Evolutionary conservation across 2,888 invertebrate species (phyloP).

Genomic region (Galerucella calmariensis): DNA sequence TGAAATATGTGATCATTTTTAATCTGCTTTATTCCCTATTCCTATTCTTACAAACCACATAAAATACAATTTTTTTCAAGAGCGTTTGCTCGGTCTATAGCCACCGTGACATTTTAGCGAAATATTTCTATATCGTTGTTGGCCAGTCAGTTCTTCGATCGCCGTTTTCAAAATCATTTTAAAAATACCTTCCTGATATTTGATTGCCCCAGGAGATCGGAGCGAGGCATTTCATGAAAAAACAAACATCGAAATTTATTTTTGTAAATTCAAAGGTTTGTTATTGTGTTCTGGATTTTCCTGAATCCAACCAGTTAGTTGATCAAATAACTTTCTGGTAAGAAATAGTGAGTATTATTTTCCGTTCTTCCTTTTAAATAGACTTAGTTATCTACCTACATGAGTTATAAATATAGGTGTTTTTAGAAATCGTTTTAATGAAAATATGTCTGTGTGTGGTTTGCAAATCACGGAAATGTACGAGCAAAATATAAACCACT

Average conservation of each 20-base stretch:
- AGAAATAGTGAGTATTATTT: conserved; percentile 10
- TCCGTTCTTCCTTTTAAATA: background rate
- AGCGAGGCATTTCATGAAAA: conserved; percentile 19
- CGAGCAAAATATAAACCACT: background rate
- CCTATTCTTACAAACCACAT: too few relatives aligned
- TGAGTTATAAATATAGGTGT: conserved; percentile 13
- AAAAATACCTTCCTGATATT: conserved; percentile 27
- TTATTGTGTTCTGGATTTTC: conserved; percentile 18
- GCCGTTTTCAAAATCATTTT: conserved; percentile 20
- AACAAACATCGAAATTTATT: conserved; percentile 29
- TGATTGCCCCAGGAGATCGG: conserved; percentile 10
- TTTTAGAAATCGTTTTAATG: conserved; percentile 9
- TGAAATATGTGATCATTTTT: too few relatives aligned
- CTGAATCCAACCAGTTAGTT: conserved; percentile 12
- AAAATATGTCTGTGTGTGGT: background rate
- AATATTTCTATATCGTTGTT: background rate
- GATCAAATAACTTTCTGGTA: conserved; percentile 15
- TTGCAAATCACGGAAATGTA: background rate
- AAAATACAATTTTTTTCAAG: background rate
- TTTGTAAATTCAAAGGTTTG: conserved; percentile 30
- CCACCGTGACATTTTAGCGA: conserved; percentile 9
- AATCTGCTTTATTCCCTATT: too few relatives aligned
- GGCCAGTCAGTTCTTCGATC: conserved; percentile 5
- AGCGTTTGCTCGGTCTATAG: conserved; percentile 8
- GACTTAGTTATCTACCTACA: background rate